Percentiles rank a stretch among this genome's conserved stretches.
Conservation (phyloP, 35 echinoderm and acorn worm genomes). For the Antedon bifida region DNA sequence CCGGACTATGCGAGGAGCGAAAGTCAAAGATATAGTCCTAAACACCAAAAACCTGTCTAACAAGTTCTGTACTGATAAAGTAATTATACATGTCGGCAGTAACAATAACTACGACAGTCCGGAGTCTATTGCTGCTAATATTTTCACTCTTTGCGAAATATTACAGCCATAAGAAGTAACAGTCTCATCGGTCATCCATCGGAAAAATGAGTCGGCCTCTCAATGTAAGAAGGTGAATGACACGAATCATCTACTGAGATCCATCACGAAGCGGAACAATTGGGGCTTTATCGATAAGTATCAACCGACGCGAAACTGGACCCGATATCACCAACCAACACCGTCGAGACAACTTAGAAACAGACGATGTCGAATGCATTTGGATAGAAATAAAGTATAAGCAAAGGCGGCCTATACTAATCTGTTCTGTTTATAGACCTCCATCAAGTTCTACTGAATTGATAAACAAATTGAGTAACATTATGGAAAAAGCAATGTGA, state of each 20-base stretch:
- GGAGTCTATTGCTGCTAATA: neutral
- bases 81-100: neutral
- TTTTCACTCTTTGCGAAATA: neutral
- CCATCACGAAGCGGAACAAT: neutral
- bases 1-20: neutral
- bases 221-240: neutral
- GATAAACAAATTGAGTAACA: neutral
- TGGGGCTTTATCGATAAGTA: neutral
- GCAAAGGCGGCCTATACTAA: too few species aligned
- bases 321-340: too few species aligned
- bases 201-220: neutral
- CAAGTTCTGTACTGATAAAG: neutral
- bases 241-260: neutral
- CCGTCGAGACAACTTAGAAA: too few species aligned
- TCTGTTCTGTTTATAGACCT: too few species aligned
- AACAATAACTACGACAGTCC: neutral
- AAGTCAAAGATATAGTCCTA: neutral
- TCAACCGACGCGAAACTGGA: too few species aligned
- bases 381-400: too few species aligned
- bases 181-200: neutral
- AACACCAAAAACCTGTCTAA: neutral
- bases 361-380: too few species aligned
- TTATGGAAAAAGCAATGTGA: neutral
- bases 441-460: neutral
- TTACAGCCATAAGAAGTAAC: neutral